Conservation (phyloP, 1,140 invertebrate genomes). For the Delia radicum region DNA sequence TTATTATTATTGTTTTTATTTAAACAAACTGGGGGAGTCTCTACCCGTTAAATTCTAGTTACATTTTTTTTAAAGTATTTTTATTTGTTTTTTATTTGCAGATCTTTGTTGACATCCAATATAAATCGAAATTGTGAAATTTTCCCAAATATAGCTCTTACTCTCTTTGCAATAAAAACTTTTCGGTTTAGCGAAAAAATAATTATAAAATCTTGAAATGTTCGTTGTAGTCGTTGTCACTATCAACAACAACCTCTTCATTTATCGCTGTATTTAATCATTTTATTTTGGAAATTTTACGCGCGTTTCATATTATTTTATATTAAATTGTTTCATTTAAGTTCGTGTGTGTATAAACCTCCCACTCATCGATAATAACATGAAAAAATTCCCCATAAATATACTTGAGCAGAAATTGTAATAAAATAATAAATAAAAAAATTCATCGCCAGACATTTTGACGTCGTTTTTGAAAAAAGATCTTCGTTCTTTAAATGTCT, state of each 20-base stretch:
- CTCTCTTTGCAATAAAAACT: neutral
- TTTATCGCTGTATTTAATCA: neutral
- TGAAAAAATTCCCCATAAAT: neutral
- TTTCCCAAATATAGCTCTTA: neutral
- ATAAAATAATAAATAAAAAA: neutral
- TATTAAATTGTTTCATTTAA: neutral
- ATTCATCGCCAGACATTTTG: neutral
- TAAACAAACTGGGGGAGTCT: too few relatives aligned
- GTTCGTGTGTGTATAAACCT: neutral
- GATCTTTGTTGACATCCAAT: neutral
- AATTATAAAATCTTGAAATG: neutral
- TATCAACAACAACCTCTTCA: too few relatives aligned
- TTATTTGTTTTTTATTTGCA: neutral
- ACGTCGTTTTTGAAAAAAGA: neutral
- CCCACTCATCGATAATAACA: neutral
- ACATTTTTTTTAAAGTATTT: too few relatives aligned
- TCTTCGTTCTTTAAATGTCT: neutral
- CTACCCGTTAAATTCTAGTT: too few relatives aligned
- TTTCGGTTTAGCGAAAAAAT: neutral
- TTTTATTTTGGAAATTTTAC: neutral
- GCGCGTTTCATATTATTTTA: neutral
- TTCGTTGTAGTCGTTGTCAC: neutral
- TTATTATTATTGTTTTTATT: too few relatives aligned
- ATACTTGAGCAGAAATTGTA: conserved; percentile 8
- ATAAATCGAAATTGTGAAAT: too few relatives aligned